Percentiles rank a stretch among this genome's conserved stretches.
Evolutionary conservation across 2,797 vertebrate species (phyloP).

Genomic region (Channallabes apus): DNA sequence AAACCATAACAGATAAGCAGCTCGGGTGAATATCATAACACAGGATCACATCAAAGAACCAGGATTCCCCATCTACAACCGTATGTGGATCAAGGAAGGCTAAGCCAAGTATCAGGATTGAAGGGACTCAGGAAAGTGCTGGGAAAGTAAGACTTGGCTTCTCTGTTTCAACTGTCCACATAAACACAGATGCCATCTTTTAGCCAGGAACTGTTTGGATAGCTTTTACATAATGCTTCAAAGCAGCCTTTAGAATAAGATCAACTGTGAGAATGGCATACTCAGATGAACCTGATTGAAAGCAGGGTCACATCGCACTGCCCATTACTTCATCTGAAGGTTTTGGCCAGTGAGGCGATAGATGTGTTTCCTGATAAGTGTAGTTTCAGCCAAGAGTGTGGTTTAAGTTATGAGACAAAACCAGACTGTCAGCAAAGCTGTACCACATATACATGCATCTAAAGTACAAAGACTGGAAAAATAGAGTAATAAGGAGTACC

Average conservation of each 20-base stretch:
- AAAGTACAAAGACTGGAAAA: slow-evolving; percentile 8
- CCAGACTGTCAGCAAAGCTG: slow-evolving; percentile 34
- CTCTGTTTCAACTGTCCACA: slow-evolving; percentile 43
- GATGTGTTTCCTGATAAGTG: slow-evolving; percentile 49
- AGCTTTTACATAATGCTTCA: slow-evolving; percentile 53
- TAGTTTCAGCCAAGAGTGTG: slow-evolving; percentile 47
- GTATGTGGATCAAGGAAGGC: slow-evolving; percentile 22
- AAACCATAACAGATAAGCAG: slow-evolving; percentile 68
- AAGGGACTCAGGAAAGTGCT: slow-evolving; percentile 48
- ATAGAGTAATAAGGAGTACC: not conserved
- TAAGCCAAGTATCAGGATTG: slow-evolving; percentile 30
- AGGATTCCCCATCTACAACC: slow-evolving; percentile 27
- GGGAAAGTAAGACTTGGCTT: slow-evolving; percentile 51
- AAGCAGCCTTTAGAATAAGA: slow-evolving; percentile 41
- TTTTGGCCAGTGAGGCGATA: slow-evolving; percentile 30
- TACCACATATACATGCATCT: slow-evolving; percentile 7
- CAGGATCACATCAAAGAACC: slow-evolving; percentile 59
- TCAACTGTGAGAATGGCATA: slow-evolving; percentile 48
- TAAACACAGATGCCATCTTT: slow-evolving; percentile 57
- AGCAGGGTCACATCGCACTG: slow-evolving; percentile 38
- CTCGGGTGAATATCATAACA: slow-evolving; percentile 55
- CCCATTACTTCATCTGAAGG: slow-evolving; percentile 47
- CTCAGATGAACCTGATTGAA: slow-evolving; percentile 48
- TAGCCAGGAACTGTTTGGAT: slow-evolving; percentile 44
- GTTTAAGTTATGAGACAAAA: slow-evolving; percentile 50